Percentiles rank a stretch among this genome's conserved stretches.
These are phyloP conservation scores for Gymnocheta viridis DNA, from an alignment of 2,888 invertebrate species.

Conservation along the genomic window DNA sequence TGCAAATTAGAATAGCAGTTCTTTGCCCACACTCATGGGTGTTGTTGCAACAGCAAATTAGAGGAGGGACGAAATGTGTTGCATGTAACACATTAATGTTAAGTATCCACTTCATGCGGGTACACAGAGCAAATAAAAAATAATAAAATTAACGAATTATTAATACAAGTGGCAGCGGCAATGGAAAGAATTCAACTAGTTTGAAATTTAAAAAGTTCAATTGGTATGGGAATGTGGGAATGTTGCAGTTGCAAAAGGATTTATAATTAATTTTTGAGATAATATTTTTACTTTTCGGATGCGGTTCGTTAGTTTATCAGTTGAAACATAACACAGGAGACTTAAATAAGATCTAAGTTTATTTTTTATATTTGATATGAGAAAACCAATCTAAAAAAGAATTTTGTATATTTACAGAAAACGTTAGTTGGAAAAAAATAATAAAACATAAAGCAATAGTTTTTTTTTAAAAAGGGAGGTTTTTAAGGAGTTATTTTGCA, in stretches of 20 bases:
- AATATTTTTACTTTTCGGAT: no score
- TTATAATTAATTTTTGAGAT: not conserved
- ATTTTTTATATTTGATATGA: no score
- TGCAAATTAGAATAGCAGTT: constrained; percentile 29
- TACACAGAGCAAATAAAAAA: not conserved
- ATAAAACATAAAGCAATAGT: no score
- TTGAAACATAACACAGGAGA: no score
- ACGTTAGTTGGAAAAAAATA: no score
- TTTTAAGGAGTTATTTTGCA: no score
- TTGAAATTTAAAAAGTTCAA: constrained; percentile 39
- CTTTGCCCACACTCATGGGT: not conserved
- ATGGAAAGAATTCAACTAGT: not conserved
- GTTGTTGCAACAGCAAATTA: constrained; percentile 4
- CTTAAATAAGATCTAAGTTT: no score
- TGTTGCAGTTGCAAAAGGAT: not conserved
- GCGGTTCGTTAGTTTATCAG: no score
- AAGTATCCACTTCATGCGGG: constrained; percentile 41
- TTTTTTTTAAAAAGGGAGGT: no score
- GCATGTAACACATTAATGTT: constrained; percentile 56
- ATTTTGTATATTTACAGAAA: no score
- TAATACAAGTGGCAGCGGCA: constrained; percentile 8
- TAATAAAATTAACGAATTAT: constrained; percentile 1
- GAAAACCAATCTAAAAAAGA: no score
- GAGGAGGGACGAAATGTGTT: constrained; percentile 20
- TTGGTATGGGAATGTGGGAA: constrained; percentile 33